These are phyloP conservation scores for Sarotherodon lohbergeri DNA, from an alignment of 2,113 vertebrate genomes.

Conservation along the genomic window DNA sequence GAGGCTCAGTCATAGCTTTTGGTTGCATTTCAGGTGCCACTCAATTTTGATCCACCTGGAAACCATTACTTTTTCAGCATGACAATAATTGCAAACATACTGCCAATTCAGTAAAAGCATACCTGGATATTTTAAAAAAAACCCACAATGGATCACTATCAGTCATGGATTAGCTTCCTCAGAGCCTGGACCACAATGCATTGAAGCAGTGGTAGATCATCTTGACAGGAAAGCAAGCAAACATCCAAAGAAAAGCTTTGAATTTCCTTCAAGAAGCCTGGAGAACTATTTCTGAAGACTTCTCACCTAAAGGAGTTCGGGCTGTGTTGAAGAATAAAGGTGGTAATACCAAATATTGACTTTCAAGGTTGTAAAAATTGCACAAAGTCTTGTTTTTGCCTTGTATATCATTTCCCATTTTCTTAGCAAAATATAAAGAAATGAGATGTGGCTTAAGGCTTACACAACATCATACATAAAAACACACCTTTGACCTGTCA, in stretches of 20 bases:
- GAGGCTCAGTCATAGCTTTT: neutral
- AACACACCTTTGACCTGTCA: neutral
- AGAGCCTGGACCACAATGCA: neutral
- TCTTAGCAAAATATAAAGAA: neutral
- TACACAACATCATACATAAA: neutral
- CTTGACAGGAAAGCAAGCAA: neutral
- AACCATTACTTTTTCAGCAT: neutral
- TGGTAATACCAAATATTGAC: neutral
- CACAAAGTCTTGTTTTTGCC: neutral
- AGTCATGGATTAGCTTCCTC: neutral
- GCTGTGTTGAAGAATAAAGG: neutral
- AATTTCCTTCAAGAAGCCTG: neutral
- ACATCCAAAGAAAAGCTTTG: neutral
- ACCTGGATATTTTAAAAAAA: neutral
- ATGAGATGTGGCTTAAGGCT: neutral
- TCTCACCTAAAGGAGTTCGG: neutral
- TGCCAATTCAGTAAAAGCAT: neutral
- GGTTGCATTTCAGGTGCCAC: neutral
- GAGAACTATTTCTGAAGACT: neutral
- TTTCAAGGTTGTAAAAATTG: neutral
- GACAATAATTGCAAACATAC: neutral
- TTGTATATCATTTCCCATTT: neutral
- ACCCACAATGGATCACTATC: neutral
- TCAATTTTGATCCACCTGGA: neutral
- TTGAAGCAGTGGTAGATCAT: neutral